phyloP scores from a whole-genome alignment of 2,888 invertebrate genomes.

The Hoplodrina blanda region DNA sequence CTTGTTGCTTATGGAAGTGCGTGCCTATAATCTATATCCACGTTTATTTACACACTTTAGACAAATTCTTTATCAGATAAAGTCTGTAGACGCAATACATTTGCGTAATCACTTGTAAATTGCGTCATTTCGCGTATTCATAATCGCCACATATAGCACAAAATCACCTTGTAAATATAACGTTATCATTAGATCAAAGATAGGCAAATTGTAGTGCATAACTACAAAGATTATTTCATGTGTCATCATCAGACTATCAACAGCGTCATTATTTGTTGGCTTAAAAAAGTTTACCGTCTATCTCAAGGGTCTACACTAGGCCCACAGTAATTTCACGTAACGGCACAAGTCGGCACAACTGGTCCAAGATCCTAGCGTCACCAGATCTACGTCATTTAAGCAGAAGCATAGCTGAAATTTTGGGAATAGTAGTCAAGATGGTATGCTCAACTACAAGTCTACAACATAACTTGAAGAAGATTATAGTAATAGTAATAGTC shows the following conservation, averaged over 20 bases:
- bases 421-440: too few relatives aligned
- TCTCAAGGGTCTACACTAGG: conserved; percentile 16
- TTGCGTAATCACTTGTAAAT: conserved; percentile 34
- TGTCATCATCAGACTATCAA: conserved; percentile 3
- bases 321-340: conserved; percentile 22
- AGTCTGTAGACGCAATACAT: conserved; percentile 15
- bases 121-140: conserved; percentile 30
- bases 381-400: not conserved
- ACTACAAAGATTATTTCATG: conserved; percentile 3
- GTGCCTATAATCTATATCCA: not conserved
- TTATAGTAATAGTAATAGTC: too few relatives aligned
- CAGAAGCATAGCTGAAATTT: not conserved
- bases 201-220: conserved; percentile 19
- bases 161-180: conserved; percentile 23
- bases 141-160: conserved; percentile 23
- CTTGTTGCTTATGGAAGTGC: too few relatives aligned
- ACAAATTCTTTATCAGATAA: conserved; percentile 38
- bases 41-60: conserved; percentile 2
- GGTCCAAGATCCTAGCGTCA: not conserved
- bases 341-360: conserved; percentile 21
- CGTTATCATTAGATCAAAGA: conserved; percentile 28
- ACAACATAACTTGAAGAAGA: too few relatives aligned
- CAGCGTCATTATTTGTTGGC: conserved; percentile 4
- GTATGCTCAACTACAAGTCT: too few relatives aligned
- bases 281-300: conserved; percentile 8